These are phyloP conservation scores for Crenichthys baileyi DNA, from an alignment of 2,797 vertebrate genomes.

Conservation along the genomic window DNA sequence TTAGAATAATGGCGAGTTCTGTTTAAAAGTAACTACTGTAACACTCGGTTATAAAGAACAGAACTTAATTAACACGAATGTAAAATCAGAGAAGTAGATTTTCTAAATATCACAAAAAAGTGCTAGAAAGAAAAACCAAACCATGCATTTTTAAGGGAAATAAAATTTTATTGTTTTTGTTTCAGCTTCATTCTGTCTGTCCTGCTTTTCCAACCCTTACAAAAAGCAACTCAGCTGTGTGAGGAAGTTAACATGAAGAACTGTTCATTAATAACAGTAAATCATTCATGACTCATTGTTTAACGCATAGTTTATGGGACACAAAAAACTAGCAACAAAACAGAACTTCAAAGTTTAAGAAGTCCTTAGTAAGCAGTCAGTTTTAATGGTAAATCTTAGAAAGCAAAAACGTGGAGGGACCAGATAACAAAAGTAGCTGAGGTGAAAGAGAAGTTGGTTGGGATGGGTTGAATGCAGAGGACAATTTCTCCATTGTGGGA, in stretches of 20 bases:
- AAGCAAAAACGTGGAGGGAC: neutral
- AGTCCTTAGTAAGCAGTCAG: neutral
- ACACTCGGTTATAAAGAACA: neutral
- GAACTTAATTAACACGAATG: neutral
- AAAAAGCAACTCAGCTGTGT: too few species aligned
- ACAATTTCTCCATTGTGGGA: too few species aligned
- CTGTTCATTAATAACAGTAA: too few species aligned
- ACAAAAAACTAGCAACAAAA: neutral
- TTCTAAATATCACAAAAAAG: neutral
- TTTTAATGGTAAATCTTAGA: neutral
- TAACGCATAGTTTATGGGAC: neutral
- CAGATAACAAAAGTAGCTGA: neutral
- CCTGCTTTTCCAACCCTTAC: too few species aligned
- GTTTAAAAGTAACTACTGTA: neutral
- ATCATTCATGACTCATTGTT: neutral
- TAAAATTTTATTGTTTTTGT: neutral
- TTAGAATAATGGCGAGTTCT: conserved; percentile 1
- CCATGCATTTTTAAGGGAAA: neutral
- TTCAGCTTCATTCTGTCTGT: neutral
- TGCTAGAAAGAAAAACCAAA: neutral
- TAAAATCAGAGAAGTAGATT: neutral
- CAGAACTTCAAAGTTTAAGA: neutral
- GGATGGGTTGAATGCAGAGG: too few species aligned
- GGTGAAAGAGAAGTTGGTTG: neutral
- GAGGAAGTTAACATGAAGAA: neutral